Percentiles rank a stretch among this genome's conserved stretches.
These are phyloP conservation scores for Trachurus trachurus DNA, from an alignment of 2,797 vertebrate species.

Conservation along the genomic window DNA sequence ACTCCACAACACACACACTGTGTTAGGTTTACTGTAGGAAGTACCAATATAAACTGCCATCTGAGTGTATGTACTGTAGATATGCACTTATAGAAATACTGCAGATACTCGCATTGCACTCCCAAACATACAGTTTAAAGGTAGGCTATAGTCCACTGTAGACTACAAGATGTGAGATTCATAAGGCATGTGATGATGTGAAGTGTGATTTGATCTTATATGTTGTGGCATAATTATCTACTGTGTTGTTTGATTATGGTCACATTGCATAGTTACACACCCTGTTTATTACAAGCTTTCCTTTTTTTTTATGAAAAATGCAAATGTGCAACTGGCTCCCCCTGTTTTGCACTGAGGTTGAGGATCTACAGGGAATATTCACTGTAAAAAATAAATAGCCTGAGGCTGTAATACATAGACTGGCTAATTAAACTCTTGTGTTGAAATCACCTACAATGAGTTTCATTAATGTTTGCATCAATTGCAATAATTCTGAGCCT, in stretches of 20 bases:
- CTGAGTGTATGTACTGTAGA: background rate
- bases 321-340: slow-evolving; percentile 48
- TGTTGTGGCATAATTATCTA: slow-evolving; percentile 11
- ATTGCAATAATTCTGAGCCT: slow-evolving; percentile 36
- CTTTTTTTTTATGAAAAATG: slow-evolving; percentile 52
- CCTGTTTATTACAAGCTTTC: slow-evolving; percentile 23
- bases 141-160: background rate
- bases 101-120: background rate
- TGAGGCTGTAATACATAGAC: slow-evolving; percentile 41
- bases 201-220: background rate
- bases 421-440: slow-evolving; percentile 50
- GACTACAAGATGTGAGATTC: background rate
- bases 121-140: background rate
- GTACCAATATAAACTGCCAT: background rate
- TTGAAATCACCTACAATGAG: slow-evolving; percentile 34
- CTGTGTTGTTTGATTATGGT: slow-evolving; percentile 23
- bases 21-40: no score
- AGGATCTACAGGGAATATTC: slow-evolving; percentile 21
- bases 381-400: slow-evolving; percentile 50
- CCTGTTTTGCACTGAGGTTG: slow-evolving; percentile 13
- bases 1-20: background rate
- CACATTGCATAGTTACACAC: slow-evolving; percentile 24
- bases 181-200: slow-evolving; percentile 22
- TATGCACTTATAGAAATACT: no score
- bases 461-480: slow-evolving; percentile 53